Evolutionary conservation across 2,888 invertebrate species (phyloP), one percentile per base, ranked within the genome.

Genomic region (Dione vanillae): DNA sequence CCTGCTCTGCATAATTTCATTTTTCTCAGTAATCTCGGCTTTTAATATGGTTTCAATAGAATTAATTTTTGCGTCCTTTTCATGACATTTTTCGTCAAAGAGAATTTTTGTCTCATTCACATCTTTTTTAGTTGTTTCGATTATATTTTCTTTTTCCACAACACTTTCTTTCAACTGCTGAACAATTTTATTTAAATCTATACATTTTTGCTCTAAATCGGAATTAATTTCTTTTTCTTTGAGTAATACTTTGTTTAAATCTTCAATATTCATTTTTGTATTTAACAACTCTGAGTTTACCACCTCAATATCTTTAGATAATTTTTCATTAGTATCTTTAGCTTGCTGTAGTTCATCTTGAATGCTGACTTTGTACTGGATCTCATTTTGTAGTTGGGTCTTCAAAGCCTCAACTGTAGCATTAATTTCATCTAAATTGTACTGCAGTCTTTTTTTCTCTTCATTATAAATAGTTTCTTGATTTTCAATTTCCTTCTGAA

Each of bases 381-480:
- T 86, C 78, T 90, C 89, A 73, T 84, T 82, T 64, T 86, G 83
- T 47, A 90, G 73, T 76, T 88, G 89, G 64, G 77, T 80, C 78
- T 88, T 84, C 19, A 89, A 75, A 37, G 85, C 79, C 72, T 81
- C 80, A 10, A 86, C 81, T 40, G 78, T 82, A 45, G 84, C 85
- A 69, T 80, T 80, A 70, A 78, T 85, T 78, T 88, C 89, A 65
- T 88, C 85, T 51, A 89, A 76, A 54, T 83, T 82, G 66, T 79
- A 79, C 37, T 74, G 78, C 6, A 85, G 75, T 70, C 80, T 83
- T 37, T 82, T 80, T 65, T 78, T 83, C 70, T 87, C 85, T 65
- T 85, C 82, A 45, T 72, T 77, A 65, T 78, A 79, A 11, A 75
- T 69, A 47, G 80, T 83, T 43, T 78, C 81, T 7, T 83, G 77